Evolutionary conservation across 1,140 invertebrate genomes (phyloP), one percentile per base, ranked within the genome.

Genomic region (Tachypleus tridentatus): DNA sequence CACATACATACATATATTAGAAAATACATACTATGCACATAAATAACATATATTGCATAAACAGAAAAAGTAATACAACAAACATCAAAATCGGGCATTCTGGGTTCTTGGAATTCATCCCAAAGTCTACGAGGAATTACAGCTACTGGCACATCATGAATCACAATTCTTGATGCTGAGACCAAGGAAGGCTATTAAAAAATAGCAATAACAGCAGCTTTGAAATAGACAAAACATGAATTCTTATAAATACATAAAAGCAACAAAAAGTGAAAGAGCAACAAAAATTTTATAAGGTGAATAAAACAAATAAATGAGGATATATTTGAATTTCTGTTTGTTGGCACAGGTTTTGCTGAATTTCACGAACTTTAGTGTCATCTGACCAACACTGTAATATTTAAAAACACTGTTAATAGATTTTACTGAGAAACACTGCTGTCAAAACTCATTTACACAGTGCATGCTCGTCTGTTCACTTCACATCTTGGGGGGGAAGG

Each of bases 91-190:
- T 83, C 76, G 6, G 86, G 86, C 69, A 88, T 81, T 62, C 77
- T 76, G 9, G 91, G 91, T 73, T 91, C 84, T 64, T 85, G 78
- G 75, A 85, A 91, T 52, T 86, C 82, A 4, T 75, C 71, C 90
- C 90, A 93, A 68, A 87, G 79, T 71, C 85, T 83, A 63, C 85
- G 81, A 5, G 87, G 84, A 67, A 93, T 84, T 1, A 93, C 82
- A 65, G 79, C 79, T 5, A 91, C 87, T 7, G 90, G 89, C 60
- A 93, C 84, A 77, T 94, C 89, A 76, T 94, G 89, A 4, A 87
- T 82, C 62, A 87, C 74, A 63, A 73, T 63, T 50, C 77, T 67
- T 50, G 76, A 72, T 64, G 73, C 71, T 5, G 73, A 69, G 51
- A 72, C 72, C 3, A 76, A 51, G 5, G 76, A 75, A 49, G 78